Base-by-base conservation (phyloP, 2,797 vertebrate genomes). In the Sciaenops ocellatus region DNA sequence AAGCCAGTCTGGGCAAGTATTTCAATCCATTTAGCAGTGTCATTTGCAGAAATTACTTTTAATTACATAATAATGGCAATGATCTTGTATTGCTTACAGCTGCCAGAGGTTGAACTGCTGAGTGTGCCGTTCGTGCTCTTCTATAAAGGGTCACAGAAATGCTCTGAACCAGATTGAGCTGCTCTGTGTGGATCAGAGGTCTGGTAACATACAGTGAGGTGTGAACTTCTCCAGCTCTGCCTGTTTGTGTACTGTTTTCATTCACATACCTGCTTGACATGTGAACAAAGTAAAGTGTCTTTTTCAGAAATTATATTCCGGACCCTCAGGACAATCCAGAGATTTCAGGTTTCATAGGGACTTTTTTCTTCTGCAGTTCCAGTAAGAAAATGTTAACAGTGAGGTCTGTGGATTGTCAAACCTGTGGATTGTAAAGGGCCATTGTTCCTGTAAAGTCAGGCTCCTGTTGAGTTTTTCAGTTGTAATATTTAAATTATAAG, bases 1-100 rank as follows among this genome's bases (percentile, higher is more conserved):
- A 73, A 84, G 77, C 65, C 78, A 72, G 81, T 86, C 73, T 30
- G 54, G 80, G 87, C 70, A 56, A 85, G 88, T 90, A 76, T 92
- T 92, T 86, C 75, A 91, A 82, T 78, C 86, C 85, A 91, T 93
- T 93, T 90, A 94, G 84, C 80, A 75, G 85, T 75, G 85, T 90
- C 84, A 92, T 93, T 94, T 90, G 85, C 83, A 90, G 83, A 93
- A 95, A 94, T 88, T 69, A 92, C 88, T 90, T 90, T 90, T 93
- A 95, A 95, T 95, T 92, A 90, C 89, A 90, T 94, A 94, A 94
- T 95, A 88, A 93, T 80, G 82, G 80, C 63, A 93, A 87, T 90
- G 80, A 92, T 92, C 80, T 87, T 68, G 70, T 85, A 92, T 93
- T 88, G 86, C 88, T 92, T 84, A 83, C 89, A 92, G 90, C 89